Conservation (phyloP, 2,888 invertebrate species). For the Cerastis rubricosa region DNA sequence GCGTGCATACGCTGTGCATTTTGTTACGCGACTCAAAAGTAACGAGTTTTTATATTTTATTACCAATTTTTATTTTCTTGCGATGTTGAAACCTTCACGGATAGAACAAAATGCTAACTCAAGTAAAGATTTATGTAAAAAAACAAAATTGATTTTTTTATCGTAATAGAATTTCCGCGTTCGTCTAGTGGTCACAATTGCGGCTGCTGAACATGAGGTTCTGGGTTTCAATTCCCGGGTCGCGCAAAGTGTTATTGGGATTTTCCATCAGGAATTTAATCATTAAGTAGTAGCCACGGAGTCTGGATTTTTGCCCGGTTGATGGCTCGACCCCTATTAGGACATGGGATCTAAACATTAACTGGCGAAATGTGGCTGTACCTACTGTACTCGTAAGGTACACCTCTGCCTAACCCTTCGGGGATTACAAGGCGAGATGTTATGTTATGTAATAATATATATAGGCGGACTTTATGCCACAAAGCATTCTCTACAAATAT, state of each 20-base stretch:
- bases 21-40: not conserved
- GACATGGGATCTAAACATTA: not conserved
- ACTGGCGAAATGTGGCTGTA: not conserved
- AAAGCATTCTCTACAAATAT: not conserved
- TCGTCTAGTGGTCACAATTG: not conserved
- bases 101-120: not conserved
- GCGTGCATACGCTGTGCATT: not conserved
- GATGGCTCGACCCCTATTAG: not conserved
- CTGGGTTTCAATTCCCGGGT: not conserved
- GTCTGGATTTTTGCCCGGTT: not conserved
- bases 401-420: not conserved
- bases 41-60: not conserved
- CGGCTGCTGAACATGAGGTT: not conserved
- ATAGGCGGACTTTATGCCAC: not conserved
- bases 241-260: not conserved
- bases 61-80: not conserved
- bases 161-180: not conserved
- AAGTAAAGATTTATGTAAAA: not conserved
- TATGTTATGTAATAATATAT: not conserved
- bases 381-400: not conserved
- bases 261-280: not conserved
- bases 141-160: not conserved
- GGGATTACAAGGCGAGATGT: not conserved
- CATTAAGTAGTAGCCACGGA: not conserved
- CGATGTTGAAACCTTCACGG: not conserved